Base-by-base conservation (phyloP, 2,797 vertebrate species). In the Gymnoscopelus microlampas region DNA sequence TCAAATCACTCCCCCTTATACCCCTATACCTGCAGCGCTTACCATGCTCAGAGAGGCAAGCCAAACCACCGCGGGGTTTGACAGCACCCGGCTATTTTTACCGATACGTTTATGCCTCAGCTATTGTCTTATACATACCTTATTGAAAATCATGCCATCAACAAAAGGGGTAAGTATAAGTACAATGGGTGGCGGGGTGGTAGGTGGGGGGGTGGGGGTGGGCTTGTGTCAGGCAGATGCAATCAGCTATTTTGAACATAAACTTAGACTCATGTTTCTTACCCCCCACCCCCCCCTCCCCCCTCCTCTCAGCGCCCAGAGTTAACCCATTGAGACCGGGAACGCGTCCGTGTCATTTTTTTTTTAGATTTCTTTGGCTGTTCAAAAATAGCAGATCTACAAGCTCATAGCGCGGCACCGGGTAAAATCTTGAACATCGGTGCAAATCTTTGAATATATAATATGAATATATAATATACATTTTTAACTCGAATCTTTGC, bases 171-270 rank as follows among this genome's bases (percentile, higher is more conserved):
- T 26, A 39, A 12, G 13, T 0, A 19, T 0, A 19, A 32, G 53
- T 51, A 66, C 56, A 68, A 50, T 12, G 50, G 63, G 56, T n/a
- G 24, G 13, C 47, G 13, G 29, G 58, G 54, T 23, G 58, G 54
- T 23, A 60, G 91, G 92, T 94, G 93, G 85, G 29, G 26, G 32
- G 48, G 51, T 51, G n/a, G n/a, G n/a, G 35, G 51, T 51, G 50
- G 39, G 39, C 39, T 44, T 44, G 39, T 44, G 39, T 44, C 50
- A 51, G n/a, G 13, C 88, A 92, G 89, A 93, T 91, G 91, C 87
- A 93, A 94, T 94, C 91, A 92, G 92, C 93, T 94, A 92, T 94
- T 90, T 94, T 93, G 92, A 95, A 95, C 91, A 94, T 88, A 84
- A 87, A 69, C 82, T 90, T 83, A 44, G 39, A 44, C 91, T 70